These are phyloP conservation scores for Lacerta agilis DNA, from an alignment of 2,797 vertebrate species.

Conservation along the genomic window DNA sequence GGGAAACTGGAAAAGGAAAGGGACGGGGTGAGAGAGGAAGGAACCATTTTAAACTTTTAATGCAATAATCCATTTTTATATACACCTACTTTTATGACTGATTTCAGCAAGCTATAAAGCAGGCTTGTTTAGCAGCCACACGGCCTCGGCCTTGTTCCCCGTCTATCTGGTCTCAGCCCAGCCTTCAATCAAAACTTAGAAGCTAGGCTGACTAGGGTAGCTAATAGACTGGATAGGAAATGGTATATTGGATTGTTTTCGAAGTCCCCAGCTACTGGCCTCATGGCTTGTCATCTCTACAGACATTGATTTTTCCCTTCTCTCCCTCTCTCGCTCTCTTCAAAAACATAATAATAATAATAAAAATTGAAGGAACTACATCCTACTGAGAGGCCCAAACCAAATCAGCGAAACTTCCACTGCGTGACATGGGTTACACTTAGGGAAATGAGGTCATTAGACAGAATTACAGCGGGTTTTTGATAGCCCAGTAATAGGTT, in stretches of 20 bases:
- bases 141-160: slow-evolving; percentile 70
- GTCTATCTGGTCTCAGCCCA: slow-evolving; percentile 79
- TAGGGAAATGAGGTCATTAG: slow-evolving; percentile 97
- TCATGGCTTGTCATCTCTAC: slow-evolving; percentile 84
- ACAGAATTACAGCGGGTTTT: slow-evolving; percentile 87
- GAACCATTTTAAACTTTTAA: slow-evolving; percentile 76
- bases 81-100: slow-evolving; percentile 70
- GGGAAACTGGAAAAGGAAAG: background rate
- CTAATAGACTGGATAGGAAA: slow-evolving; percentile 90
- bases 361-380: slow-evolving; percentile 44
- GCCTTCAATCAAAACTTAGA: slow-evolving; percentile 80
- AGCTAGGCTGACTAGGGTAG: slow-evolving; percentile 83
- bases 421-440: slow-evolving; percentile 85
- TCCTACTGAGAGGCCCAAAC: slow-evolving; percentile 72
- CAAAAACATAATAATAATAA: too few species aligned
- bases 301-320: slow-evolving; percentile 80
- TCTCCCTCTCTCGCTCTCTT: slow-evolving; percentile 21
- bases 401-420: slow-evolving; percentile 69
- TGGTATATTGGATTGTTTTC: slow-evolving; percentile 86
- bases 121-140: slow-evolving; percentile 78
- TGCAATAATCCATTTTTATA: slow-evolving; percentile 84
- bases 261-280: slow-evolving; percentile 73
- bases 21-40: slow-evolving; percentile 43
- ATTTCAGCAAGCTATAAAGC: slow-evolving; percentile 76
- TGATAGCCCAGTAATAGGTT: slow-evolving; percentile 95